Conservation (phyloP, 2,113 vertebrate species). For the Gavia stellata region DNA sequence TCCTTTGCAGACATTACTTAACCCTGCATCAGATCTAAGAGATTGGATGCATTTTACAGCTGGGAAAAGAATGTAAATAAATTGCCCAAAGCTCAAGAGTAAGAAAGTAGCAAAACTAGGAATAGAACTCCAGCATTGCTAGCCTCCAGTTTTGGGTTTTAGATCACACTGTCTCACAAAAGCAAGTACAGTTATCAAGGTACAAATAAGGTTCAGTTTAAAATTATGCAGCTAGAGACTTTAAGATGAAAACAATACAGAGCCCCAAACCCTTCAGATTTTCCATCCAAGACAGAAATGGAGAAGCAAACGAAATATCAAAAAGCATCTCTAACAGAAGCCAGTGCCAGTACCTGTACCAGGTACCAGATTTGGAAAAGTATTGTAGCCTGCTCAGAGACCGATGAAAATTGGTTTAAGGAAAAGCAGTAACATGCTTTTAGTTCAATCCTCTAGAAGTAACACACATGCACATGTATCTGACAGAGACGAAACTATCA, state of each 20-base stretch:
- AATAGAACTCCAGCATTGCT: background rate
- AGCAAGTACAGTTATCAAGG: background rate
- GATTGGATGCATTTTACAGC: background rate
- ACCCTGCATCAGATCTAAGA: slow-evolving; percentile 1
- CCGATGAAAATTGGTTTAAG: background rate
- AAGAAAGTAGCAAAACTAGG: background rate
- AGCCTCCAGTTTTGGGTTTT: background rate
- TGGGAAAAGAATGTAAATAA: slow-evolving; percentile 21
- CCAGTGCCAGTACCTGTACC: background rate
- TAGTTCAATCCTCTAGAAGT: background rate
- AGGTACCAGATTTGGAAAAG: background rate
- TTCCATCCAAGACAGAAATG: background rate
- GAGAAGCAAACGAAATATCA: background rate
- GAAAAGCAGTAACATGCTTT: background rate
- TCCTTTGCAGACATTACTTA: slow-evolving; percentile 13
- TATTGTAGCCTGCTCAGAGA: background rate
- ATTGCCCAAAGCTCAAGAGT: background rate
- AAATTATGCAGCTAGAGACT: background rate
- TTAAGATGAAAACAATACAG: background rate
- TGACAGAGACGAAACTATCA: background rate
- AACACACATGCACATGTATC: background rate
- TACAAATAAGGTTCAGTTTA: background rate
- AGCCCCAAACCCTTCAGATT: background rate
- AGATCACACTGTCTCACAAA: background rate
- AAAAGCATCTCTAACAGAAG: background rate